Evolutionary conservation across 2,113 vertebrate genomes (phyloP), one percentile per base, ranked within the genome.

Genomic region (Cryptotis parvus): DNA sequence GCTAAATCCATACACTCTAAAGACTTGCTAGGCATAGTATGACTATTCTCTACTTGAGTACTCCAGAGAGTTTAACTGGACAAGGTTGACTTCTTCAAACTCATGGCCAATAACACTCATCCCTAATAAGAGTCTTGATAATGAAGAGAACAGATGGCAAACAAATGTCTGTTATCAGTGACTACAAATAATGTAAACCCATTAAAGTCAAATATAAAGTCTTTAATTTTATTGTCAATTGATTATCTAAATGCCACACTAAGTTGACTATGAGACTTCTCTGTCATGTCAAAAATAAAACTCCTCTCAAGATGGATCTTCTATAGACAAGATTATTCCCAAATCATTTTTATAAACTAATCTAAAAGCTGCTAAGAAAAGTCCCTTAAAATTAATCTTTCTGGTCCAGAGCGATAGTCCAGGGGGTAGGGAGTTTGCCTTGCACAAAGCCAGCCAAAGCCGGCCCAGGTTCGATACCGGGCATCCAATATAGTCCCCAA

Each of bases 31-130:
- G 33, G 9, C 1, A 14, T n/a, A 14, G 14, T 37, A 20, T 0
- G 16, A 18, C 4, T 55, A 2, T 77, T 18, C 2, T 70, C 3
- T 9, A 35, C 1, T 15, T 27, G 4, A 61, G 3, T 22, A 2
- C 0, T 1, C 8, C 7, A 4, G 0, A 27, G 1, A 76, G 18
- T 26, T 4, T 7, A 31, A 18, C 4, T 27, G 9, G 76, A 4
- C 22, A 2, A n/a, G 12, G 27, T 37, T 45, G 29, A 26, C 11
- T 49, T 52, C 15, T 83, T 1, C 78, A 12, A 85, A 27, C 3
- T 9, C 81, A 86, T 55, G 65, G 10, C 16, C 6, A 58, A 65
- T 11, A 68, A 31, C 24, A 9, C 1, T 39, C n/a, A 61, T 81
- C 27, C 4, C 9, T 69, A 55, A 16, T 55, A 61, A 18, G 52